Evolutionary conservation across 2,113 vertebrate genomes (phyloP).

Genomic region (Tragelaphus buxtoni): DNA sequence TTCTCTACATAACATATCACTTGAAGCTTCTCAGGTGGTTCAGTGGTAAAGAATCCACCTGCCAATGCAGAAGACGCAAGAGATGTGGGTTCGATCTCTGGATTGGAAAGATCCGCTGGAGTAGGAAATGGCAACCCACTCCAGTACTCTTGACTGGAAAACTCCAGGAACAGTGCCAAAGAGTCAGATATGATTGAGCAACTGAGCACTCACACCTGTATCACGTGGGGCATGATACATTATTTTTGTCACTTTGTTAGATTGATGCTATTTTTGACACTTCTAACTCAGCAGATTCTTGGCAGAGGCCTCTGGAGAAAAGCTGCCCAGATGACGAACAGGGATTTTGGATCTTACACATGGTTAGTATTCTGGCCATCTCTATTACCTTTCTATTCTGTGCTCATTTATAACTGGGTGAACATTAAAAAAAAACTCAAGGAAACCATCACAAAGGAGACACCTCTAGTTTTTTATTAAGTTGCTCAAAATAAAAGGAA

Average conservation of each 20-base stretch:
- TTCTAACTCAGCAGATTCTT: conserved; percentile 1
- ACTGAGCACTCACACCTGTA: neutral
- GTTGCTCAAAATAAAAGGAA: neutral
- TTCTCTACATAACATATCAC: neutral
- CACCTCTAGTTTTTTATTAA: conserved; percentile 38
- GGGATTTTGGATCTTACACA: neutral
- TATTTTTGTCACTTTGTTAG: conserved; percentile 48
- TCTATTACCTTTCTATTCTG: conserved; percentile 31
- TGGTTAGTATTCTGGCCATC: neutral
- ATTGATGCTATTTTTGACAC: neutral
- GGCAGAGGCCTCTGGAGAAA: neutral
- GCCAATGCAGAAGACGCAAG: neutral
- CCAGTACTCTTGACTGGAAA: neutral
- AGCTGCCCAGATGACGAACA: neutral
- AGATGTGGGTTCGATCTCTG: neutral
- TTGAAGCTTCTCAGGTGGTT: neutral
- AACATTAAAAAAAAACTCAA: neutral
- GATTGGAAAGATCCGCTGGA: neutral
- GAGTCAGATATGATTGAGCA: neutral
- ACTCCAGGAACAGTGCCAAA: neutral
- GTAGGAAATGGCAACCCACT: neutral
- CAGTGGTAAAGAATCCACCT: neutral
- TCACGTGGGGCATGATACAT: neutral
- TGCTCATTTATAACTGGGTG: conserved; percentile 1
- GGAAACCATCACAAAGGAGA: conserved; percentile 32